These are phyloP conservation scores for Caenorhabditis virilis DNA, from an alignment of 2,888 invertebrate species.

Conservation along the genomic window DNA sequence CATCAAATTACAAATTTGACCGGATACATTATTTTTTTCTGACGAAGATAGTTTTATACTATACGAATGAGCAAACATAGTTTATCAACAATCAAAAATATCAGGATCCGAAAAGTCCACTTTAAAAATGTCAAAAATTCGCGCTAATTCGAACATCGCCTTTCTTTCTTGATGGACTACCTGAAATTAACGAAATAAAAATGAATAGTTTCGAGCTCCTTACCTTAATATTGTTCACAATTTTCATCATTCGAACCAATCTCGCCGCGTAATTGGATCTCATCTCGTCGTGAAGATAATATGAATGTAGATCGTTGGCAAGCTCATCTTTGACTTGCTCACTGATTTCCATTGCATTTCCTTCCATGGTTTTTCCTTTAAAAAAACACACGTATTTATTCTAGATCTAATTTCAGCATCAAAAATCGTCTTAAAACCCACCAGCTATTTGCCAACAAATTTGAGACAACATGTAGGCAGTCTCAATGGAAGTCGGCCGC, in stretches of 20 bases:
- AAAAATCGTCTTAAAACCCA: no score
- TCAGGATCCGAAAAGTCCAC: constrained; percentile 16
- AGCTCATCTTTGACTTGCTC: constrained; percentile 32
- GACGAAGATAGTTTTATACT: no score
- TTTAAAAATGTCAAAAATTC: constrained; percentile 36
- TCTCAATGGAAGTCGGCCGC: constrained; percentile 30
- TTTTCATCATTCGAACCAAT: constrained; percentile 44
- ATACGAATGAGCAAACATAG: no score
- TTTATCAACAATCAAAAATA: background rate
- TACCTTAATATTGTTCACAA: constrained; percentile 7
- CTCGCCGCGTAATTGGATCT: constrained; percentile 46
- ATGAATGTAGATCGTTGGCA: constrained; percentile 39
- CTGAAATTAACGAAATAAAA: constrained; percentile 34
- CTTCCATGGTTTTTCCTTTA: constrained; percentile 33
- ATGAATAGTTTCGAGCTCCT: no score
- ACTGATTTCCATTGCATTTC: constrained; percentile 17
- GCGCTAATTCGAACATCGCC: constrained; percentile 30
- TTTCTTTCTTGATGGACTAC: constrained; percentile 27
- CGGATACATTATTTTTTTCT: no score
- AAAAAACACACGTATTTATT: no score
- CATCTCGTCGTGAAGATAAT: constrained; percentile 33
- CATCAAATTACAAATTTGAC: no score
- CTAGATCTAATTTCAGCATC: no score
- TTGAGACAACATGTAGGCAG: constrained; percentile 45
- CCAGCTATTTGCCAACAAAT: constrained; percentile 28